phyloP scores from a whole-genome alignment of 2,113 vertebrate genomes.

The Ahaetulla prasina region DNA sequence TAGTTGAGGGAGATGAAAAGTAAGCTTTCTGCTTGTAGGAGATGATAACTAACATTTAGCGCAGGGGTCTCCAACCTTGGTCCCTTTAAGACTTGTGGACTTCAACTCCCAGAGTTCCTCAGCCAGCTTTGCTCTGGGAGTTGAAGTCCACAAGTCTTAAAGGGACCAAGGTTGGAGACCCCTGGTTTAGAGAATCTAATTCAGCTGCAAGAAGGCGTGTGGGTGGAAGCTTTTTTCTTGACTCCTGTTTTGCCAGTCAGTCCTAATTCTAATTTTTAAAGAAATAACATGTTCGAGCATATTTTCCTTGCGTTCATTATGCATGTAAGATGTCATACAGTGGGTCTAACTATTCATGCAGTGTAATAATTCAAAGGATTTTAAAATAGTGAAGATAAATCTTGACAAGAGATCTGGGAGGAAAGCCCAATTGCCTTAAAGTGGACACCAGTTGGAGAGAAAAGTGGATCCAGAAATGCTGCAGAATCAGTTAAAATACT shows the following conservation, averaged over 20 bases:
- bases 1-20: background rate
- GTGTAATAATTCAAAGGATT: background rate
- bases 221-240: background rate
- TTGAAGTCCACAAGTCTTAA: too few species aligned
- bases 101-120: too few species aligned
- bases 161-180: too few species aligned
- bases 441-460: too few species aligned
- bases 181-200: background rate
- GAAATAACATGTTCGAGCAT: background rate
- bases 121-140: too few species aligned
- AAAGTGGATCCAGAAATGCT: background rate
- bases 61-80: too few species aligned
- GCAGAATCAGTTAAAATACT: background rate
- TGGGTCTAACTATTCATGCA: background rate
- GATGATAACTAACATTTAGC: background rate
- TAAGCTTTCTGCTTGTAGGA: background rate
- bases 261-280: too few species aligned
- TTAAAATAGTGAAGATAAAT: background rate
- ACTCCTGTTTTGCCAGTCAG: background rate
- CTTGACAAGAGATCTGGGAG: background rate
- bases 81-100: too few species aligned
- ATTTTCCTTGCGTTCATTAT: background rate
- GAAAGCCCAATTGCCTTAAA: background rate
- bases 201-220: background rate
- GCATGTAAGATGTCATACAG: background rate